Evolutionary conservation across 2,113 vertebrate genomes (phyloP).

Genomic region (Zapornia atra): DNA sequence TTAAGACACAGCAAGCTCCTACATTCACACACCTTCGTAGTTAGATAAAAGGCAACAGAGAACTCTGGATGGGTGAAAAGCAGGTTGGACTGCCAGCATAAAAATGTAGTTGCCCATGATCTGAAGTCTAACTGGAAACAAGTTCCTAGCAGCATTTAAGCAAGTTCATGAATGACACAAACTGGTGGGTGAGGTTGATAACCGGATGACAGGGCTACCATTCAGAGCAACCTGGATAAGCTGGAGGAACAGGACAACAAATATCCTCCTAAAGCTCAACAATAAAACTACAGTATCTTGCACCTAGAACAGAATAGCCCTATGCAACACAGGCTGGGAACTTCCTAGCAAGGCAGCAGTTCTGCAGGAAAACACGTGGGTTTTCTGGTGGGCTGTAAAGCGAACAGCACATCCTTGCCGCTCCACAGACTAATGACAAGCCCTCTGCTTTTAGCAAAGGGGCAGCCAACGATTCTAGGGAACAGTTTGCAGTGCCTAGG

Average conservation of each 20-base stretch:
- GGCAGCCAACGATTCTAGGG: not conserved
- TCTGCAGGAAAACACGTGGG: not conserved
- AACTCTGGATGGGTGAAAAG: not conserved
- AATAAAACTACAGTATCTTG: not conserved
- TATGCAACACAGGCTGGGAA: not conserved
- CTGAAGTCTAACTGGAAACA: not conserved
- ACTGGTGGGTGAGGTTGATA: not conserved
- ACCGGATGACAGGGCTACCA: not conserved
- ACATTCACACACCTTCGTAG: not conserved
- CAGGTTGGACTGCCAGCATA: not conserved
- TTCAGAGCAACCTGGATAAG: not conserved
- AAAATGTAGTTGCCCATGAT: not conserved
- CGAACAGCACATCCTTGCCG: not conserved
- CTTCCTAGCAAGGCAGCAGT: not conserved
- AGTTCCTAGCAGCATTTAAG: not conserved
- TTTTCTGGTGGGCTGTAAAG: not conserved
- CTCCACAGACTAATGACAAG: not conserved
- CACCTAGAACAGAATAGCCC: not conserved
- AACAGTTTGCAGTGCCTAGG: accelerated
- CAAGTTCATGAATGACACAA: not conserved
- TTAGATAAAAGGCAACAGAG: not conserved
- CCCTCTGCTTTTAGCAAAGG: not conserved
- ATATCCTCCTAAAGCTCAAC: not conserved
- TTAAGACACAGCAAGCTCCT: not conserved
- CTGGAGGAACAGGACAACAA: not conserved